These are phyloP conservation scores for Plecotus auritus DNA, from an alignment of 2,113 vertebrate genomes.

Conservation along the genomic window DNA sequence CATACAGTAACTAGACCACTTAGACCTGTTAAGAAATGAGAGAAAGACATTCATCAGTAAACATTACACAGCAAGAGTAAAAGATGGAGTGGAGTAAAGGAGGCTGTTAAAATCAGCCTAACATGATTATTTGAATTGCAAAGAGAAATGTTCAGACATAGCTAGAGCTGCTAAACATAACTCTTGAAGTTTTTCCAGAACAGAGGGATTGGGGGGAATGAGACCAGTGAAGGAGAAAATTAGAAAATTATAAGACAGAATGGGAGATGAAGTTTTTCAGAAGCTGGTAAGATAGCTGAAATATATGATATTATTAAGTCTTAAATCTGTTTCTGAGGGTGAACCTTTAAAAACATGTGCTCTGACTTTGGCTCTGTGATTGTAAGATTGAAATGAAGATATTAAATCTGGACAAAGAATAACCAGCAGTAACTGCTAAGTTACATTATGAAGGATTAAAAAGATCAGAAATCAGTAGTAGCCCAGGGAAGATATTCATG, in stretches of 20 bases:
- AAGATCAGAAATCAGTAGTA: neutral
- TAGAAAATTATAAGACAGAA: constrained; percentile 71
- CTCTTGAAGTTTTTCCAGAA: constrained; percentile 71
- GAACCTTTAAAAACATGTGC: neutral
- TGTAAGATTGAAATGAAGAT: constrained; percentile 28
- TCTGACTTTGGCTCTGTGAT: constrained; percentile 4
- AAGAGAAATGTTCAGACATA: constrained; percentile 57
- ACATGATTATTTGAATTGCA: constrained; percentile 71
- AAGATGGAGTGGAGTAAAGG: constrained; percentile 56
- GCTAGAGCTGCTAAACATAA: constrained; percentile 60
- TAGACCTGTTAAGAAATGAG: constrained; percentile 45
- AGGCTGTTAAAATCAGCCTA: constrained; percentile 51
- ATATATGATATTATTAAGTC: constrained; percentile 66
- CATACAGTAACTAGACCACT: constrained; percentile 45
- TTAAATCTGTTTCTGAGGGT: constrained; percentile 59
- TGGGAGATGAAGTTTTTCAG: constrained; percentile 63
- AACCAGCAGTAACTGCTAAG: neutral
- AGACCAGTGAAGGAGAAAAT: constrained; percentile 74
- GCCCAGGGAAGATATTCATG: constrained; percentile 9
- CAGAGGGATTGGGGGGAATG: constrained; percentile 58
- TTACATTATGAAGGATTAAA: constrained; percentile 19
- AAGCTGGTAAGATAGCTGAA: constrained; percentile 39
- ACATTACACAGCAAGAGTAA: constrained; percentile 64
- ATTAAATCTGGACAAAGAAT: constrained; percentile 33
- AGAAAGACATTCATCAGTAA: constrained; percentile 66